These are phyloP conservation scores for Eonycteris spelaea DNA, from an alignment of 2,113 vertebrate species.

Conservation along the genomic window DNA sequence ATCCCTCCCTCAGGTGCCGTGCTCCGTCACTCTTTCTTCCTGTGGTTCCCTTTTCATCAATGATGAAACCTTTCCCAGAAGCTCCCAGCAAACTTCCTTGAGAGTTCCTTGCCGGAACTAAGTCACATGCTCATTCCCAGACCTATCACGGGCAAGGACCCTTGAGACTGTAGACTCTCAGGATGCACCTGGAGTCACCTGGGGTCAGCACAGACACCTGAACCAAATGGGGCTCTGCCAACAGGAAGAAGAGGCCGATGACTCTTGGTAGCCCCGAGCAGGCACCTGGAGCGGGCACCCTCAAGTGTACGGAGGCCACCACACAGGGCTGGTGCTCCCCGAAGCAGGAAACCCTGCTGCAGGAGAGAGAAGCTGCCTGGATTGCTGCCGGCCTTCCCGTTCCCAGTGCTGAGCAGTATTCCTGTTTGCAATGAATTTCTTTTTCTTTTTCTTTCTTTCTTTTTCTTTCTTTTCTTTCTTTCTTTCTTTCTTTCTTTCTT, in stretches of 20 bases:
- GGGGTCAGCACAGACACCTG: neutral
- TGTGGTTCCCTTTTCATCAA: neutral
- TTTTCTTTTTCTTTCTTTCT: too few relatives aligned
- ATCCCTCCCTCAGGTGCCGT: neutral
- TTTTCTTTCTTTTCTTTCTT: too few relatives aligned
- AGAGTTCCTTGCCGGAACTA: neutral
- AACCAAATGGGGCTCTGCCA: neutral
- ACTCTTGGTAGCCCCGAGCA: too few relatives aligned
- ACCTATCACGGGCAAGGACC: neutral
- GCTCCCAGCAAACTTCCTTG: neutral
- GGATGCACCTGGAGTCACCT: neutral
- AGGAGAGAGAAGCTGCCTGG: neutral
- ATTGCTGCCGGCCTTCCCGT: neutral
- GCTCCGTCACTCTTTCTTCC: neutral
- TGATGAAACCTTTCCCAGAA: neutral
- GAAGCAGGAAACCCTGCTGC: neutral
- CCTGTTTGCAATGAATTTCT: neutral
- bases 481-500: too few relatives aligned
- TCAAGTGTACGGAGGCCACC: accelerated
- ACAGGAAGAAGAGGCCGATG: neutral
- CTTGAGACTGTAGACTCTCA: neutral
- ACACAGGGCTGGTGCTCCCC: accelerated
- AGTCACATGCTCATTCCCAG: neutral
- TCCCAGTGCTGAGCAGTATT: neutral
- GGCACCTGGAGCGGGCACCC: neutral